These are phyloP conservation scores for Neostethus bicornis DNA, from an alignment of 2,797 vertebrate species.

Conservation along the genomic window DNA sequence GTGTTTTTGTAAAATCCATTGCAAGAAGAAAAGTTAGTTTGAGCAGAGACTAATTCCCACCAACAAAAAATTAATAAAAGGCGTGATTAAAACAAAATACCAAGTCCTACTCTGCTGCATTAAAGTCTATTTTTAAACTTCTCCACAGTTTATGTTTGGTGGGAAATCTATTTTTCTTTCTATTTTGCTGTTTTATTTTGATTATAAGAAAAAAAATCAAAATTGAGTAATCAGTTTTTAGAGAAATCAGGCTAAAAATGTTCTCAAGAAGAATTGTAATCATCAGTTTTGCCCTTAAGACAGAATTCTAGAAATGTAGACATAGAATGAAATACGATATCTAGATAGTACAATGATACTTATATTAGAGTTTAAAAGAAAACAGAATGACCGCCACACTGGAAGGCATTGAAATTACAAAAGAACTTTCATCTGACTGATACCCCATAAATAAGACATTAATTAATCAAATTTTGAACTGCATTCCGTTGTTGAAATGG, in stretches of 20 bases:
- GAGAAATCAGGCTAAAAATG: conserved; percentile 16
- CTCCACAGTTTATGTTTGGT: neutral
- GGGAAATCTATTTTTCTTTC: neutral
- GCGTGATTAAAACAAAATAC: neutral
- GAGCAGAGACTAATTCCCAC: neutral
- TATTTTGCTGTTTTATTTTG: neutral
- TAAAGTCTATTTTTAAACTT: neutral
- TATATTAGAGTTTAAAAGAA: conserved; percentile 18
- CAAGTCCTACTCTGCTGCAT: neutral
- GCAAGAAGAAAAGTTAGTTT: neutral
- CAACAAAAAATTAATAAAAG: neutral
- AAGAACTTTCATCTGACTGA: neutral
- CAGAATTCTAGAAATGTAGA: conserved; percentile 27
- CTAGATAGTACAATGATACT: neutral
- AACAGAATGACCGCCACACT: neutral
- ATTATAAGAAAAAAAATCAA: neutral
- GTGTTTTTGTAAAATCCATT: neutral
- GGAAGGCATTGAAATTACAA: neutral
- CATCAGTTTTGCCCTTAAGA: conserved; percentile 25
- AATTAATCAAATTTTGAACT: neutral
- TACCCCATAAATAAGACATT: neutral
- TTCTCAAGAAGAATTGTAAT: conserved; percentile 25
- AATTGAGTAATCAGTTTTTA: conserved; percentile 32
- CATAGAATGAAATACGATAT: conserved; percentile 8
- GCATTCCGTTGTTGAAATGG: conserved; percentile 8